Evolutionary conservation across 92 coral and sea anemone genomes (phyloP).

Genomic region (Muricea muricata): DNA sequence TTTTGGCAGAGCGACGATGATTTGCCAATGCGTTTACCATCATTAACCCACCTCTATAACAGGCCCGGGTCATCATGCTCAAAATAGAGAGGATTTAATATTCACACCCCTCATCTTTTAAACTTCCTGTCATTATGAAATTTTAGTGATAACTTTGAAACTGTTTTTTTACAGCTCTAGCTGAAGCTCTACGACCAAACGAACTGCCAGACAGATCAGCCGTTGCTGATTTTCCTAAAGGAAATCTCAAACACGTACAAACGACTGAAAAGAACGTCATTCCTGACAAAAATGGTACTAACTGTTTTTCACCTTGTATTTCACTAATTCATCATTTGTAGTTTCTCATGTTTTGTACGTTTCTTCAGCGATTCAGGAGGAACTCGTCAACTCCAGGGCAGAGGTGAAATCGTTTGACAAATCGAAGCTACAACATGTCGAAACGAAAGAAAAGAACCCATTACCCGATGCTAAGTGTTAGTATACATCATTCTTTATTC

Average conservation of each 20-base stretch:
- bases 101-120: too few relatives aligned
- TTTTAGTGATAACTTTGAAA: too few relatives aligned
- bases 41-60: not conserved
- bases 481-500: not conserved
- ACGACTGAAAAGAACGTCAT: conserved; percentile 66
- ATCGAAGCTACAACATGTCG: conserved; percentile 76
- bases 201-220: conserved; percentile 80
- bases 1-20: too few relatives aligned
- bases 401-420: conserved; percentile 83
- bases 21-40: too few relatives aligned
- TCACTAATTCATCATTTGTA: too few relatives aligned
- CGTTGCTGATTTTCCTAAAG: conserved; percentile 65
- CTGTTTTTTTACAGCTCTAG: conserved; percentile 11
- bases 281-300: conserved; percentile 53
- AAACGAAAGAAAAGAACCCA: conserved; percentile 79
- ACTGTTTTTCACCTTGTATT: not conserved
- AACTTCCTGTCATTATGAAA: too few relatives aligned
- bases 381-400: conserved; percentile 71
- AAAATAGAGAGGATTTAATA: too few relatives aligned
- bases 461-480: conserved; percentile 63
- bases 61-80: too few relatives aligned
- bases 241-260: conserved; percentile 72
- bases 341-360: not conserved
- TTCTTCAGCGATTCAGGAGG: conserved; percentile 65
- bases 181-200: conserved; percentile 62